Conservation (phyloP, 2,888 invertebrate genomes). For the Fragum sueziense region DNA sequence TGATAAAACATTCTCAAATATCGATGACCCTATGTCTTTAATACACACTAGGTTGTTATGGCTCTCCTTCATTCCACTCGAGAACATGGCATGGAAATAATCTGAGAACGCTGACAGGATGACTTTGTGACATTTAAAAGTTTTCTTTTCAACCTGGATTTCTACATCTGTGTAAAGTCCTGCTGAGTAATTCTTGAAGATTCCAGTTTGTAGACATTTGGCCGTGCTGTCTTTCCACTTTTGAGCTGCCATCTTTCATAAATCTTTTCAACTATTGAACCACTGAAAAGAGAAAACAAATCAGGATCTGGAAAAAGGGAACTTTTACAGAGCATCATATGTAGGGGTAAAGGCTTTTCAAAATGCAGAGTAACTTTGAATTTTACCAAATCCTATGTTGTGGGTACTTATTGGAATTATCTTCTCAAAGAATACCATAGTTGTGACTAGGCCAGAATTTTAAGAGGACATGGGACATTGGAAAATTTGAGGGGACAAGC, state of each 20-base stretch:
- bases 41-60: constrained; percentile 60
- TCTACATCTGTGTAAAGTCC: constrained; percentile 63
- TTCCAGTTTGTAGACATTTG: constrained; percentile 55
- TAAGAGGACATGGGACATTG: too few relatives aligned
- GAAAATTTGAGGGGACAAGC: too few relatives aligned
- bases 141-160: constrained; percentile 63
- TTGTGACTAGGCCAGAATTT: too few relatives aligned
- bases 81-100: constrained; percentile 70
- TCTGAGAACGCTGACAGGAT: constrained; percentile 65
- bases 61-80: constrained; percentile 66
- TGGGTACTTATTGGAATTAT: too few relatives aligned
- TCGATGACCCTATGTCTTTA: constrained; percentile 57
- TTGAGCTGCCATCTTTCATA: constrained; percentile 17
- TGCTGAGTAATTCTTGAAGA: constrained; percentile 58
- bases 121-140: constrained; percentile 66
- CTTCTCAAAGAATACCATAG: too few relatives aligned
- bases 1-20: constrained; percentile 60
- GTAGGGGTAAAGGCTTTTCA: too few relatives aligned
- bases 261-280: too few relatives aligned
- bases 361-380: too few relatives aligned
- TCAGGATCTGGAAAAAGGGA: too few relatives aligned
- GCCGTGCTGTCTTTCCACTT: constrained; percentile 56
- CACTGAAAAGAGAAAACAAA: too few relatives aligned
- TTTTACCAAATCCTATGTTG: too few relatives aligned
- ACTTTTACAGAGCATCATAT: too few relatives aligned